A percentile compares a stretch with the other conserved stretches of the same genome.
Evolutionary conservation across 1,140 invertebrate genomes (phyloP).

Genomic region (Drosophila leontia): DNA sequence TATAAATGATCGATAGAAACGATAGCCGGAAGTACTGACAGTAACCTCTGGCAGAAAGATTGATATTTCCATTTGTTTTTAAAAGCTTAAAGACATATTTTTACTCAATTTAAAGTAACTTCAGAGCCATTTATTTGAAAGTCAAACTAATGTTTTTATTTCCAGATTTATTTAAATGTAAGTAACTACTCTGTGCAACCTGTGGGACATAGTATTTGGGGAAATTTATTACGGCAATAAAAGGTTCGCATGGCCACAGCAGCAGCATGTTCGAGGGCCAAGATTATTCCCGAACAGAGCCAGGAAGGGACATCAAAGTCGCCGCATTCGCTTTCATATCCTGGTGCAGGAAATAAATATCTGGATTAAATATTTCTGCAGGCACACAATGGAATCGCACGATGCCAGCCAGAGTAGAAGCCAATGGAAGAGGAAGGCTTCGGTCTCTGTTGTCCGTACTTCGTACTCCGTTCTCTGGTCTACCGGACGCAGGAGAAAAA

Average conservation of each 20-base stretch:
- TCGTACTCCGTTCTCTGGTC: neutral
- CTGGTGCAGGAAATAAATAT: constrained; percentile 77
- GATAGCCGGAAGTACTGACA: neutral
- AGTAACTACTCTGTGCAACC: constrained; percentile 14
- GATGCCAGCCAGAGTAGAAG: neutral
- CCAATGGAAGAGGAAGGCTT: constrained; percentile 1
- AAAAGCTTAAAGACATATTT: neutral
- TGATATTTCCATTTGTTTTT: too few relatives aligned
- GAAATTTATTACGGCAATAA: constrained; percentile 31
- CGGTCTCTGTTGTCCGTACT: neutral
- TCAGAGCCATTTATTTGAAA: too few relatives aligned
- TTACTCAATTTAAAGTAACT: neutral
- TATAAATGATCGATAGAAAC: neutral
- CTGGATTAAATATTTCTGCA: constrained; percentile 69
- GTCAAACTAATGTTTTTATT: constrained; percentile 1
- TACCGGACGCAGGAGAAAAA: constrained; percentile 4
- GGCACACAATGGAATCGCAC: constrained; percentile 39
- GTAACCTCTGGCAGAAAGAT: neutral
- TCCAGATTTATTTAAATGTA: constrained; percentile 20
- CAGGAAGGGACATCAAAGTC: constrained; percentile 57
- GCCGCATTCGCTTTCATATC: constrained; percentile 59
- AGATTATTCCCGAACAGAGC: constrained; percentile 19
- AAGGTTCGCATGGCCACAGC: constrained; percentile 17
- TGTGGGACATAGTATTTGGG: constrained; percentile 5
- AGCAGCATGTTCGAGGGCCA: constrained; percentile 2